Base-by-base conservation (phyloP, 2,797 vertebrate genomes). In the Eidolon dupreanum region DNA sequence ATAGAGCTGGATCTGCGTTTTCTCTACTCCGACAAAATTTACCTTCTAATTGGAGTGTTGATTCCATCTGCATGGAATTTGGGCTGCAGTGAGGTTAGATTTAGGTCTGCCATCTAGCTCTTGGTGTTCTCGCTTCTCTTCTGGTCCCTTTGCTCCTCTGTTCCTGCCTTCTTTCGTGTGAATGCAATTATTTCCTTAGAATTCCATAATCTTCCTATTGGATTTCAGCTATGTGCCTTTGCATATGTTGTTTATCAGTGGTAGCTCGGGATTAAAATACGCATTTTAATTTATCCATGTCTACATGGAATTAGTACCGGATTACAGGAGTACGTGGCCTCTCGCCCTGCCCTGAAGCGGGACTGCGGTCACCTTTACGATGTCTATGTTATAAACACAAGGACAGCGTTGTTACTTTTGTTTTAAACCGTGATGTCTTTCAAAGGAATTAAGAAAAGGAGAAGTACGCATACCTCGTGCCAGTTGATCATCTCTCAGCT, bases 301-400 rank as follows among this genome's bases (percentile, higher is more conserved):
- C 8, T 26, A 26, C 51, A 26, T 9, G 46, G 79, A 61, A 81
- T 55, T 84, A 24, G 53, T 28, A 46, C 49, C 22, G 70, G 88
- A 65, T 51, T 41, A 55, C 65, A 8, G 8, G 0, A 1, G 31
- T 3, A 4, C 24, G 1, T 28, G 59, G 74, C 75, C 55, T 2
- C 6, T 6, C 6, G 65, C 8, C 2, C 13, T 9, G 3, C 7
- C 41, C 6, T 8, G 0, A 1, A 9, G 12, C 9, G 38, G 41
- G 31, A 13, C 16, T 17, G 7, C 12, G 0, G 17, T 53, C 1
- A 20, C 4, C 78, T 55, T 11, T 17, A 3, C 17, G 0, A 8
- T 6, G 1, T 46, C 53, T 16, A 5, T 33, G 7, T 41, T 55
- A 61, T 43, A 38, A 81, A 75, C 8, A 46, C n/a, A 57, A 49